Conservation (phyloP, 1,140 invertebrate genomes). For the Anthonomus grandis region DNA sequence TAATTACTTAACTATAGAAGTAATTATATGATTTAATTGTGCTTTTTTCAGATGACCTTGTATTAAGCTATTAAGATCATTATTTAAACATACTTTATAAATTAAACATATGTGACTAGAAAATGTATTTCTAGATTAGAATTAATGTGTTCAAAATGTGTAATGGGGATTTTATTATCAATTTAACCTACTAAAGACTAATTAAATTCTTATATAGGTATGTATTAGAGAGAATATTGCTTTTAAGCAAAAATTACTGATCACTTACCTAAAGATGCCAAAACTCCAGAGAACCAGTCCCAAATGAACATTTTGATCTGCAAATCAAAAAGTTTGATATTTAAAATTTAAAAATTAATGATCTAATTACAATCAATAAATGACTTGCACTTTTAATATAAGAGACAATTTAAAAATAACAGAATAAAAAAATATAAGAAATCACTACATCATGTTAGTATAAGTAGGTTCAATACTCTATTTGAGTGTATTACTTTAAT, state of each 20-base stretch:
- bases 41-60: too few species aligned
- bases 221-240: neutral
- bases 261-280: constrained; percentile 90
- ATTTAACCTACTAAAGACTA: neutral
- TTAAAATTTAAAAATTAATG: constrained; percentile 3
- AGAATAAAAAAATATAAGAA: neutral
- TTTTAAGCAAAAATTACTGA: neutral
- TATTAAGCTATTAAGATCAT: too few species aligned
- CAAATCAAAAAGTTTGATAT: constrained; percentile 1
- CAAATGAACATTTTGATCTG: constrained; percentile 85
- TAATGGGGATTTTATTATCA: neutral
- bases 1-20: too few species aligned
- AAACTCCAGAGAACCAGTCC: constrained; percentile 95
- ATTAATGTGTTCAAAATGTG: neutral
- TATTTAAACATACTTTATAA: neutral
- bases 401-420: neutral
- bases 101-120: neutral
- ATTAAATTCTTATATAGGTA: neutral
- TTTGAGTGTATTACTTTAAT: too few species aligned
- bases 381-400: neutral
- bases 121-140: neutral
- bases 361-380: neutral
- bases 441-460: neutral
- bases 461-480: too few species aligned
- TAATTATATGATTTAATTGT: too few species aligned